These are phyloP conservation scores for Spodoptera picta DNA, from an alignment of 2,888 invertebrate species.

Conservation along the genomic window DNA sequence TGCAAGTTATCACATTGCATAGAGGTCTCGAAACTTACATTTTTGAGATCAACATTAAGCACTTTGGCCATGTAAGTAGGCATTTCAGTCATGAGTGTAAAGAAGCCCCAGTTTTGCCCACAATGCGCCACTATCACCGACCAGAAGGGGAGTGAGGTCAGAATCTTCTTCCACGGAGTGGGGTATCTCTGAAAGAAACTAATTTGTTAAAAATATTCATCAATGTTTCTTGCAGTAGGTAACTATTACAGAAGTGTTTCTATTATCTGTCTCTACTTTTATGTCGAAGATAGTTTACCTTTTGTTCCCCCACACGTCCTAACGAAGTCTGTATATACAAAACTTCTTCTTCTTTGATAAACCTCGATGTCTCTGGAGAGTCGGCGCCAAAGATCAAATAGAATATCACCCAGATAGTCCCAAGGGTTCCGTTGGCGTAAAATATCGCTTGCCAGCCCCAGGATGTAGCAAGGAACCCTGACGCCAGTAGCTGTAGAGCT, in stretches of 20 bases:
- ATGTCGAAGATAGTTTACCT: conserved; percentile 60
- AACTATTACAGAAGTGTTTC: too few relatives aligned
- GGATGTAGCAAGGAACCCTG: conserved; percentile 91
- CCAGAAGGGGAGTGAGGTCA: conserved; percentile 90
- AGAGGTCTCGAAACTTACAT: conserved; percentile 72
- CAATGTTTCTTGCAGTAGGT: too few relatives aligned
- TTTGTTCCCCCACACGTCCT: conserved; percentile 76
- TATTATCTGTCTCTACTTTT: not conserved
- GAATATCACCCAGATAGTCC: conserved; percentile 88
- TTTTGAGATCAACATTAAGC: conserved; percentile 88
- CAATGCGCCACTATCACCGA: conserved; percentile 90
- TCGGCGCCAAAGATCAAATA: conserved; percentile 91
- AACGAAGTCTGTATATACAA: conserved; percentile 90
- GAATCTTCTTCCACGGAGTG: conserved; percentile 91
- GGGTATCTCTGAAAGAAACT: conserved; percentile 78
- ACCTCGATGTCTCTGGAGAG: conserved; percentile 89
- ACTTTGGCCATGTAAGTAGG: conserved; percentile 91
- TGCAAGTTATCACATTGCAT: too few relatives aligned
- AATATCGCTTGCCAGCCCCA: conserved; percentile 94
- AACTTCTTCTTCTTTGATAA: conserved; percentile 90
- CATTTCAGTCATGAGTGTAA: conserved; percentile 92
- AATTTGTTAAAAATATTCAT: too few relatives aligned
- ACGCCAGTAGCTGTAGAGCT: conserved; percentile 91
- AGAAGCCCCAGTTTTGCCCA: conserved; percentile 93
- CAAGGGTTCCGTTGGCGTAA: conserved; percentile 91